phyloP scores from a whole-genome alignment of 2,797 vertebrate genomes.

The Anguilla anguilla region DNA sequence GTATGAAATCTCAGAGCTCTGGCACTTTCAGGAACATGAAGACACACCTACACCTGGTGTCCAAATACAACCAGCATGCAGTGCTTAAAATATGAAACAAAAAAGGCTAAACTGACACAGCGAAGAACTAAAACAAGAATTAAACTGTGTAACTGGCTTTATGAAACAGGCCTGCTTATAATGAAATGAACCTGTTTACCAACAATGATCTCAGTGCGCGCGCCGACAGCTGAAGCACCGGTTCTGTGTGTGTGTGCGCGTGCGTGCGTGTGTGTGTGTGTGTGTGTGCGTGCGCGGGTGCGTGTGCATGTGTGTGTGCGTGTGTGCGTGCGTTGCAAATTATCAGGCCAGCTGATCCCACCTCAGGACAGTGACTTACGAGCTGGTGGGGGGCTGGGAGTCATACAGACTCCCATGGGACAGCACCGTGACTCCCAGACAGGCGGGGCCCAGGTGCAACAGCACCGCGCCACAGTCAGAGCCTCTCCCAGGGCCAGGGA shows the following conservation, averaged over 20 bases:
- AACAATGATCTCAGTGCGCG: not conserved
- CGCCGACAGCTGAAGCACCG: not conserved
- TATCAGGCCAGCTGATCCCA: not conserved
- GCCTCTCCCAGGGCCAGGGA: not conserved
- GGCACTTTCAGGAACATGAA: not conserved
- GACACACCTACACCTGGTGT: not conserved
- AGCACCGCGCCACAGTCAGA: not conserved
- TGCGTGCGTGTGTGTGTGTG: not conserved
- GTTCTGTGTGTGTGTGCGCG: not conserved
- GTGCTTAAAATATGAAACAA: not conserved
- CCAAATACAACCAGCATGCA: not conserved
- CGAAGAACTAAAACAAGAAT: not conserved
- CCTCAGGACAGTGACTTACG: not conserved
- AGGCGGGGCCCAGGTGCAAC: not conserved
- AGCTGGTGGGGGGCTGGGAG: not conserved
- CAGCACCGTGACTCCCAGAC: not conserved
- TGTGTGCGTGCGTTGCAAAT: slow-evolving; percentile 24
- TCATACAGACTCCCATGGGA: not conserved
- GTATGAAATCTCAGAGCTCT: not conserved
- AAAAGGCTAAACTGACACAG: not conserved
- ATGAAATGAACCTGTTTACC: not conserved
- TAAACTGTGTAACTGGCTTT: not conserved
- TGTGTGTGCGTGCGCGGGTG: slow-evolving; percentile 49
- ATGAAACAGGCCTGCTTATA: not conserved
- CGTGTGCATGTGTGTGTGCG: slow-evolving; percentile 47